These are phyloP conservation scores for Lasioglossum albipes DNA, from an alignment of 1,140 invertebrate species.

Conservation along the genomic window DNA sequence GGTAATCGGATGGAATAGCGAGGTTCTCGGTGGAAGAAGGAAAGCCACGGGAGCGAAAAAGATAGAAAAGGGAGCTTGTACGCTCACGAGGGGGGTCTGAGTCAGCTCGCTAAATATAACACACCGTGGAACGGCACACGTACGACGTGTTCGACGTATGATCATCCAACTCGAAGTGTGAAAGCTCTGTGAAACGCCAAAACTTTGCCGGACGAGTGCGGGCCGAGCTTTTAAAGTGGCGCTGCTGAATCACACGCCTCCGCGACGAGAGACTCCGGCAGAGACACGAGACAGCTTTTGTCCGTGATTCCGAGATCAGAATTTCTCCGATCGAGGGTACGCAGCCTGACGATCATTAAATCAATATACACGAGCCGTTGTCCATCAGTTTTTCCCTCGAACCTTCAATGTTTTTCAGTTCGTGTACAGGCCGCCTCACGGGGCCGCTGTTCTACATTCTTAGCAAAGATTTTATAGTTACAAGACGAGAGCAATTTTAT, in stretches of 20 bases:
- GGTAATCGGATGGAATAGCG: slow-evolving; percentile 40
- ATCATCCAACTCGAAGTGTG: slow-evolving; percentile 48
- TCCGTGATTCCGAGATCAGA: not conserved
- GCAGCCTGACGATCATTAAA: not conserved
- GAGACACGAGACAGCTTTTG: not conserved
- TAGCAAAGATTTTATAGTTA: too few species aligned
- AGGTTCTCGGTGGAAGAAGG: slow-evolving; percentile 35
- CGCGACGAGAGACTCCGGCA: slow-evolving; percentile 2
- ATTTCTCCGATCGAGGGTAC: not conserved
- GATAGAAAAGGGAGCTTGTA: slow-evolving; percentile 55
- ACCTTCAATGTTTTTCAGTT: not conserved
- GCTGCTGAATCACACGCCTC: slow-evolving; percentile 27
- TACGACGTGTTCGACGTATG: slow-evolving; percentile 53
- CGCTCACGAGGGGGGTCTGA: slow-evolving; percentile 53
- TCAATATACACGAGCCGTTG: not conserved
- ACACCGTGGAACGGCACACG: slow-evolving; percentile 43
- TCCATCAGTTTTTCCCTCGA: not conserved
- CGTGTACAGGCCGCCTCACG: too few species aligned
- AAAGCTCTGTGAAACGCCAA: slow-evolving; percentile 51
- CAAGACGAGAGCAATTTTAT: too few species aligned
- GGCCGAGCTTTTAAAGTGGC: slow-evolving; percentile 54
- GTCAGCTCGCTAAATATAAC: slow-evolving; percentile 67
- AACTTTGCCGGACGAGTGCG: slow-evolving; percentile 28
- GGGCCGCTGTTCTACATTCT: too few species aligned
- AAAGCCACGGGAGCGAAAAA: slow-evolving; percentile 40